A percentile compares a stretch with the other conserved stretches of the same genome.
Evolutionary conservation across 2,113 vertebrate genomes (phyloP).

Genomic region (Morone saxatilis): DNA sequence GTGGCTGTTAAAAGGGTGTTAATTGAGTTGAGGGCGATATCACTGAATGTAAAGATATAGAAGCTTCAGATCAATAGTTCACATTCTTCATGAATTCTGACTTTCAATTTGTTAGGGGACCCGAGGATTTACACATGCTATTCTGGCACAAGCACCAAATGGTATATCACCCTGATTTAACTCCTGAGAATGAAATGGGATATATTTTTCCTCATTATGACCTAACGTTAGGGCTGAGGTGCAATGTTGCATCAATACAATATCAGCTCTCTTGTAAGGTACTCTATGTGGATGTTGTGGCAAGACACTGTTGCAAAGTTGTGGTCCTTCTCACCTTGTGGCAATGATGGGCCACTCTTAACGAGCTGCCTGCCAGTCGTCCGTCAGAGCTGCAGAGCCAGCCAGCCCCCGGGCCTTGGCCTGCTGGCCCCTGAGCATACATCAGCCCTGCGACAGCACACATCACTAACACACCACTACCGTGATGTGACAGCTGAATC

Average conservation of each 20-base stretch:
- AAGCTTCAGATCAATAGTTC: background rate
- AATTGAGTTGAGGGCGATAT: background rate
- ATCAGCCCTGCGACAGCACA: constrained; percentile 74
- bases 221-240: background rate
- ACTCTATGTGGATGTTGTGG: constrained; percentile 53
- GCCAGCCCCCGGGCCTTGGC: constrained; percentile 72
- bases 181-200: constrained; percentile 2
- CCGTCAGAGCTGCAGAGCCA: constrained; percentile 72
- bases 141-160: background rate
- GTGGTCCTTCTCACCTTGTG: constrained; percentile 61
- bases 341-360: constrained; percentile 73
- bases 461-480: constrained; percentile 76
- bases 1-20: background rate
- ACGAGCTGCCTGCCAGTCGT: constrained; percentile 77
- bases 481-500: constrained; percentile 78
- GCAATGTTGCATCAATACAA: constrained; percentile 21
- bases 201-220: constrained; percentile 3
- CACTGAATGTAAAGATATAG: background rate
- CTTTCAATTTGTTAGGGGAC: constrained; percentile 1
- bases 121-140: background rate
- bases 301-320: constrained; percentile 53
- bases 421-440: constrained; percentile 79
- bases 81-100: constrained; percentile 22
- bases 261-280: constrained; percentile 33
- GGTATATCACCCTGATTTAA: background rate